These are phyloP conservation scores for Fistularia commersonii DNA, from an alignment of 2,797 vertebrate genomes.

Conservation along the genomic window DNA sequence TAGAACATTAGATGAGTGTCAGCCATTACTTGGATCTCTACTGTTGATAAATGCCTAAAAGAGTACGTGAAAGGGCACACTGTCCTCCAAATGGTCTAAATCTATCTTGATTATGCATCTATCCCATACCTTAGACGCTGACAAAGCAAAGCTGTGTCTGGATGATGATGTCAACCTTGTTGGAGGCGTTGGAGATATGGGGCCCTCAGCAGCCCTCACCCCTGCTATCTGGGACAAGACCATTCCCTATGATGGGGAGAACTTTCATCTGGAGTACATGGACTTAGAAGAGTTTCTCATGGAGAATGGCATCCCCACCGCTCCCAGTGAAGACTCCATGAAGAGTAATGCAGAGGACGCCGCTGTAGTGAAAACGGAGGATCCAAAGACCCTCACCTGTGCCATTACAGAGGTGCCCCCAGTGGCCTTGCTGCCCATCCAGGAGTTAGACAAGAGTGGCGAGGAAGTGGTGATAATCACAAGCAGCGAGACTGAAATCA, in stretches of 20 bases:
- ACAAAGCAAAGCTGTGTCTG: slow-evolving; percentile 70
- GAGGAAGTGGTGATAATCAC: slow-evolving; percentile 66
- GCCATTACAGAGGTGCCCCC: slow-evolving; percentile 10
- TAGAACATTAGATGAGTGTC: too few relatives aligned
- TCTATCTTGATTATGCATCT: neutral
- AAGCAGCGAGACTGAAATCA: slow-evolving; percentile 33
- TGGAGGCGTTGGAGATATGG: slow-evolving; percentile 58
- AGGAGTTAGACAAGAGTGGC: slow-evolving; percentile 74
- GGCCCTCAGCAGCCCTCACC: slow-evolving; percentile 90
- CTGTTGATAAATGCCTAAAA: too few relatives aligned
- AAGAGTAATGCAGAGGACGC: slow-evolving; percentile 24
- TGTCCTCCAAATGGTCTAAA: neutral
- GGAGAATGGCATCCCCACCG: slow-evolving; percentile 88
- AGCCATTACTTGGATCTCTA: too few relatives aligned
- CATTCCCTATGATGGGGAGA: slow-evolving; percentile 93
- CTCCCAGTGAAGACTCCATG: slow-evolving; percentile 26
- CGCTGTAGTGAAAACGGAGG: slow-evolving; percentile 51
- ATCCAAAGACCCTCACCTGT: neutral
- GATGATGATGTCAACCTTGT: slow-evolving; percentile 48
- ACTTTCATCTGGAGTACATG: slow-evolving; percentile 97
- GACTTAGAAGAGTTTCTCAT: slow-evolving; percentile 96
- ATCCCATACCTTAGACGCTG: slow-evolving; percentile 62
- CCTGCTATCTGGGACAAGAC: slow-evolving; percentile 99
- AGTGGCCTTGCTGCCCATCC: slow-evolving; percentile 78
- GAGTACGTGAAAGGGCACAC: too few relatives aligned